Evolutionary conservation across 1,140 invertebrate genomes (phyloP).

Genomic region (Calycopis cecrops): DNA sequence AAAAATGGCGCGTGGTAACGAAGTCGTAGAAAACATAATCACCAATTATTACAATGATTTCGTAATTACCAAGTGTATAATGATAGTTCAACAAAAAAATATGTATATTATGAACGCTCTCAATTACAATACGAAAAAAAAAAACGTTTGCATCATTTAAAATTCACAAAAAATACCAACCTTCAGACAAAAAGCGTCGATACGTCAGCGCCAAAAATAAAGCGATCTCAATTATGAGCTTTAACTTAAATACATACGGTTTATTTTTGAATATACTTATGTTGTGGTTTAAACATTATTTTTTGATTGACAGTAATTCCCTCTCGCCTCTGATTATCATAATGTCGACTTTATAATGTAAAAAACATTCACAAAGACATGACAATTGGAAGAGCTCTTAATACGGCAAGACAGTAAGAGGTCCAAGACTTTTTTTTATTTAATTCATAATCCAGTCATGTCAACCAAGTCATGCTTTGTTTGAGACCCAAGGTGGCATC

Average conservation of each 20-base stretch:
- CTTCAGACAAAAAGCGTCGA: neutral
- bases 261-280: conserved; percentile 6
- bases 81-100: neutral
- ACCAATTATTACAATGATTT: conserved; percentile 4
- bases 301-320: conserved; percentile 41
- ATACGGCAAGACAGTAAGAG: conserved; percentile 2
- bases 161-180: conserved; percentile 1
- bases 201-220: neutral
- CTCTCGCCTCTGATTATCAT: conserved; percentile 47
- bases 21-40: neutral
- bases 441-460: too few relatives aligned
- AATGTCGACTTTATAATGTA: conserved; percentile 32
- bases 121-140: conserved; percentile 6
- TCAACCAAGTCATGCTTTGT: too few relatives aligned
- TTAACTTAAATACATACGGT: neutral
- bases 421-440: too few relatives aligned
- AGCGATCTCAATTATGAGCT: neutral
- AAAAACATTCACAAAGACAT: conserved; percentile 11
- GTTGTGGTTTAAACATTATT: conserved; percentile 10
- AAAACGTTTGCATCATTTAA: neutral
- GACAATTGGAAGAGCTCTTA: conserved; percentile 22
- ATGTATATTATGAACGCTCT: neutral
- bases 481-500: too few relatives aligned
- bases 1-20: neutral
- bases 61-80: neutral